Evolutionary conservation across 2,888 invertebrate genomes (phyloP), one percentile per base, ranked within the genome.

Genomic region (Oxycera nigricornis): DNA sequence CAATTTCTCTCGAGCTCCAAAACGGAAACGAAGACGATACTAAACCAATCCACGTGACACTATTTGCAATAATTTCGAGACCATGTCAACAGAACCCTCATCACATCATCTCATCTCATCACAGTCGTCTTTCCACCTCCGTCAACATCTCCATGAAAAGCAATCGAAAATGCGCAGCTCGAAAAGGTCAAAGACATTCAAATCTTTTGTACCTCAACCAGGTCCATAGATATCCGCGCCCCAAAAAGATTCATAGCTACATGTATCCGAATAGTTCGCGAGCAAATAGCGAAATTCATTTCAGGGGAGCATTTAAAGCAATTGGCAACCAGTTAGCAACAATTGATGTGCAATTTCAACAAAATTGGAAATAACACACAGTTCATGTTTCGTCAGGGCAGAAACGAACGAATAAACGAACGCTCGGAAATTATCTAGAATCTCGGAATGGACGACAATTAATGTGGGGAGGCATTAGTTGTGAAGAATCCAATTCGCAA

Each of bases 361-460:
- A 1, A 59, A 59, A 59, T 26, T 59, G 59, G 59, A 59, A 59
- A 59, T 59, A 55, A 55, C 52, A n/a, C n/a, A 55, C 52, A 55
- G 52, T 22, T 55, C 52, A 55, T 4, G 22, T 2, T 24, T 22
- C 50, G 4, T 17, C 50, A 11, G 7, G 35, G n/a, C n/a, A n/a
- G n/a, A n/a, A n/a, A n/a, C n/a, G n/a, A n/a, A n/a, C n/a, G n/a
- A n/a, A n/a, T n/a, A n/a, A n/a, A n/a, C n/a, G n/a, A n/a, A 35
- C 35, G 35, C 11, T 14, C 17, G 46, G 3, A n/a, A 46, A 14
- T 46, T 17, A 7, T 46, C n/a, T 3, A 46, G 46, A 46, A 46
- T n/a, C 46, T 46, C 17, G n/a, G 6, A 46, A 11, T 3, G n/a
- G 14, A 46, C 46, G 46, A 46, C 17, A 46, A 46, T 46, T 46